These are phyloP conservation scores for Thyatira batis DNA, from an alignment of 2,888 invertebrate genomes.

Conservation along the genomic window DNA sequence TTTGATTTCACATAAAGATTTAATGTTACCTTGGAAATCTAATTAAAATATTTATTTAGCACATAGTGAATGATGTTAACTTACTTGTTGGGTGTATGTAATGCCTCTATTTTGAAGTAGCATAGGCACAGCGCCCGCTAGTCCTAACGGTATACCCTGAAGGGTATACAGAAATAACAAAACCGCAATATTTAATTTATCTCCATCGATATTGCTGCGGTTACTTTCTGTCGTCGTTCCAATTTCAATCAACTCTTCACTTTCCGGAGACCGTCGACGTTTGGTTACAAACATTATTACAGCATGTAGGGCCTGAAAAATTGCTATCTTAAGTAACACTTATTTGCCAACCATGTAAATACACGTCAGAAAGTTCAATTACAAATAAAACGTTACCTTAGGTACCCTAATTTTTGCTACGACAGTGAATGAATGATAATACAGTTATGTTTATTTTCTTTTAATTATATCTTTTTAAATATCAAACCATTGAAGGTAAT, in stretches of 20 bases:
- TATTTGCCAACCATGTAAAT: conserved; percentile 43
- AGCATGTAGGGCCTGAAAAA: conserved; percentile 58
- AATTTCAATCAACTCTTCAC: conserved; percentile 71
- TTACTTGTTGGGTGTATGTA: conserved; percentile 95
- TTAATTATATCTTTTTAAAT: conserved; percentile 1
- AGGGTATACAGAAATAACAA: conserved; percentile 96
- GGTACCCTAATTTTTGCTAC: conserved; percentile 68
- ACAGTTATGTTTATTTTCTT: not conserved
- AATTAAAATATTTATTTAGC: not conserved
- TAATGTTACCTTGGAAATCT: not conserved
- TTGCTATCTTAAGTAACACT: conserved; percentile 11
- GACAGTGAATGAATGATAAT: conserved; percentile 15
- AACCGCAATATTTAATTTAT: conserved; percentile 91
- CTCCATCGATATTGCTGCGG: conserved; percentile 85
- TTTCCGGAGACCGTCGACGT: conserved; percentile 64
- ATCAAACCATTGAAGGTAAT: not conserved
- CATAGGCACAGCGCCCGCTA: conserved; percentile 97
- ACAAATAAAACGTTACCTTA: conserved; percentile 15
- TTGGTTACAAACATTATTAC: conserved; percentile 71
- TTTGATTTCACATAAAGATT: not conserved
- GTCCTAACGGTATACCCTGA: conserved; percentile 97
- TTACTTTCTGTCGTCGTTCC: conserved; percentile 46
- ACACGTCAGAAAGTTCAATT: conserved; percentile 59
- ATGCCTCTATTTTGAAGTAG: conserved; percentile 95
- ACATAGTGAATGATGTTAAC: conserved; percentile 9